Percentiles rank a stretch among this genome's conserved stretches.
Evolutionary conservation across 2,888 invertebrate genomes (phyloP).

Genomic region (Glomeris marginata): DNA sequence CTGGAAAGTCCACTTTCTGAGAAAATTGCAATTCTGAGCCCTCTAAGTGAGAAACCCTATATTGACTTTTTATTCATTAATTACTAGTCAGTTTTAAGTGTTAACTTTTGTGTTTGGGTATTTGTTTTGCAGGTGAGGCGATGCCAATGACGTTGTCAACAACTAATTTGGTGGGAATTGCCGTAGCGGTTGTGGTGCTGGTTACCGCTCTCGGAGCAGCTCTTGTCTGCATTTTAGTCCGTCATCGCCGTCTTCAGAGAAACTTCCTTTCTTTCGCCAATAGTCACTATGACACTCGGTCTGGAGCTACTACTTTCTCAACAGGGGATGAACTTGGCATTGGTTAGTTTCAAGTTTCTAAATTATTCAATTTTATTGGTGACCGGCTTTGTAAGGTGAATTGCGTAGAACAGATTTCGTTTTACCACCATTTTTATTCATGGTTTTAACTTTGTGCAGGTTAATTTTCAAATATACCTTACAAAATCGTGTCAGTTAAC

Average conservation of each 20-base stretch:
- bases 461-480: too few species aligned
- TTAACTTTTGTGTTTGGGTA: neutral
- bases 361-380: neutral
- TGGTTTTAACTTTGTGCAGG: too few species aligned
- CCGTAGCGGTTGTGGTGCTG: slow-evolving; percentile 40
- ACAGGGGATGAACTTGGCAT: slow-evolving; percentile 47
- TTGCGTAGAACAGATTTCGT: too few species aligned
- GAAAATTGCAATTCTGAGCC: slow-evolving; percentile 18
- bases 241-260: slow-evolving; percentile 56
- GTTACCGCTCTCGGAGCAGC: slow-evolving; percentile 41
- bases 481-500: too few species aligned
- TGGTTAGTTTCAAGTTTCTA: slow-evolving; percentile 18
- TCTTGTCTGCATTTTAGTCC: slow-evolving; percentile 45
- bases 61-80: neutral
- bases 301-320: slow-evolving; percentile 71
- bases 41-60: slow-evolving; percentile 16
- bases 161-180: slow-evolving; percentile 32
- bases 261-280: slow-evolving; percentile 67
- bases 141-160: slow-evolving; percentile 18
- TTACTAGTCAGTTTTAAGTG: slow-evolving; percentile 6
- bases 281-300: slow-evolving; percentile 69
- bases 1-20: slow-evolving; percentile 24
- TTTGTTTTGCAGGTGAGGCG: slow-evolving; percentile 4
- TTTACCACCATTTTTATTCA: too few species aligned
- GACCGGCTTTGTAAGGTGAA: too few species aligned